Evolutionary conservation across 2,113 vertebrate genomes (phyloP).

Genomic region (Podarcis cretensis): DNA sequence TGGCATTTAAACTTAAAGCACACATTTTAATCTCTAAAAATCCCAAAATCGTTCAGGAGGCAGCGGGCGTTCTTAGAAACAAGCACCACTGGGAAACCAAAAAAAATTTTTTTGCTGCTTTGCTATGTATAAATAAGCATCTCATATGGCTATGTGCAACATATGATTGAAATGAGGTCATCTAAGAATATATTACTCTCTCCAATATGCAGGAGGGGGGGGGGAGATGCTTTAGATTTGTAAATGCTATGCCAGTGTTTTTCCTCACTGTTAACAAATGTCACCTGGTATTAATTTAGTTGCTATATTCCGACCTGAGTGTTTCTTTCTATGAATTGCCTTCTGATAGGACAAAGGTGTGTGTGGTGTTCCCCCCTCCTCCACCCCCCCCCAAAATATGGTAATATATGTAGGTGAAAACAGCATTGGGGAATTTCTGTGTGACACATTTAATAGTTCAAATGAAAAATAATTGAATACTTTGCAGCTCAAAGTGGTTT

Average conservation of each 20-base stretch:
- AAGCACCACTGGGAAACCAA: constrained; percentile 33
- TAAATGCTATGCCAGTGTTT: constrained; percentile 31
- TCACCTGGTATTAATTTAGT: constrained; percentile 47
- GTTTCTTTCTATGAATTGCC: constrained; percentile 44
- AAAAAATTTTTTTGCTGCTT: constrained; percentile 22
- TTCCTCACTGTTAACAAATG: constrained; percentile 56
- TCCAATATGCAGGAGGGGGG: background rate
- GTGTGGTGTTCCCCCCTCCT: background rate
- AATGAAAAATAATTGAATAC: constrained; percentile 62
- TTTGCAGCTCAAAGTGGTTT: constrained; percentile 52
- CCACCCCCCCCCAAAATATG: background rate
- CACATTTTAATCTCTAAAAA: background rate
- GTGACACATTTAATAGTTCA: constrained; percentile 57
- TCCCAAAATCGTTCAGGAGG: background rate
- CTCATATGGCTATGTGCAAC: constrained; percentile 21
- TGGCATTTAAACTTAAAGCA: too few relatives aligned
- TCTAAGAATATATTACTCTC: constrained; percentile 34
- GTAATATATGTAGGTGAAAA: constrained; percentile 41
- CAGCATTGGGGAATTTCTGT: constrained; percentile 42
- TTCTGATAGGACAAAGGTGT: constrained; percentile 47
- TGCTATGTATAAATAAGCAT: constrained; percentile 33
- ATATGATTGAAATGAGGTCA: constrained; percentile 25
- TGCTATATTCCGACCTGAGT: constrained; percentile 21
- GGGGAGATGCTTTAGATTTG: constrained; percentile 19
- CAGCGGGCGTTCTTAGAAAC: background rate